Base-by-base conservation (phyloP, 2,113 vertebrate species). In the Marmota monax region DNA sequence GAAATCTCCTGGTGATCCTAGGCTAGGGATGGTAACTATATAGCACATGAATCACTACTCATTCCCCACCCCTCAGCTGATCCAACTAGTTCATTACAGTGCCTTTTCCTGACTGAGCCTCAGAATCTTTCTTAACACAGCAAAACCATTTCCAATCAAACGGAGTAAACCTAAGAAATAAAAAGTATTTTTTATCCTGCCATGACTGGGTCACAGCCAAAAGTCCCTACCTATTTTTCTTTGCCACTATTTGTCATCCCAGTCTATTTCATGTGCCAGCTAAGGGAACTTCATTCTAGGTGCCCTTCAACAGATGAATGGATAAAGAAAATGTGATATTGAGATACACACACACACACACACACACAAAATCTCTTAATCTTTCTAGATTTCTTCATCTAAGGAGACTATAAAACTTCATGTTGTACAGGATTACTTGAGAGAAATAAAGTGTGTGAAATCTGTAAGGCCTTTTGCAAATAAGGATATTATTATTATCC, bases 381-480 rank as follows among this genome's bases (percentile, higher is more conserved):
- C 91, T 90, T 65, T 72, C 58, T 95, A 79, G 32, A 17, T 95
- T 96, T 95, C 91, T 67, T 94, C 84, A 69, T 84, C 95, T 69
- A 88, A 94, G 48, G 77, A 96, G 45, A 48, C 90, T 87, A 72
- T 80, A 82, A 92, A 89, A 78, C 90, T 87, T 95, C 69, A 61
- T 82, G 39, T 90, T n/a, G 73, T 53, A 61, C 48, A 42, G 77
- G 67, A 92, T 92, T 90, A 88, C 12, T 4, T 0, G 80, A 90
- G 61, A 88, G 73, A 78, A 84, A 86, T 63, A 53, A 80, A 90
- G 39, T 45, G 8, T 22, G 61, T 85, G 94, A 78, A 63, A 77
- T 90, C 84, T 88, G 23, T 39, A 45, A 92, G 77, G 73, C 61
- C 69, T 80, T 88, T 51, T 80, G 77, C 90, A 96, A 87, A 92